These are phyloP conservation scores for Oscheius onirici DNA, from an alignment of 2,888 invertebrate genomes.

Conservation along the genomic window DNA sequence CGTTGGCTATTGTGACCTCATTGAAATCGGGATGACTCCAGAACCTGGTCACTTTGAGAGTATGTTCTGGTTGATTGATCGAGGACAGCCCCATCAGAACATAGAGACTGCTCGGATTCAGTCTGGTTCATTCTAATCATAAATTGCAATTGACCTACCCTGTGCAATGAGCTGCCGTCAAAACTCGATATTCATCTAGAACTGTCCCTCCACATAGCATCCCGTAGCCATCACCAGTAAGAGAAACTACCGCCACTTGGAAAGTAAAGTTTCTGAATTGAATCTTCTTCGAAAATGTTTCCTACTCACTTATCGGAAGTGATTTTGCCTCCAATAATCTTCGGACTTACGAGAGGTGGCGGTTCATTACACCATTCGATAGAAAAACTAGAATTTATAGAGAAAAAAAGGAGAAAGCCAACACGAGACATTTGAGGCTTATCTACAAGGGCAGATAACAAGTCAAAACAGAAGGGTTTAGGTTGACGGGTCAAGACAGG, in stretches of 20 bases:
- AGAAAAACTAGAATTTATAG: no score
- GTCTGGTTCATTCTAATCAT: not conserved
- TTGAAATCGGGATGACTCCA: constrained; percentile 45
- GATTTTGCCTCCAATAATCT: constrained; percentile 19
- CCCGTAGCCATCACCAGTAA: constrained; percentile 29
- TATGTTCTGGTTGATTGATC: not conserved
- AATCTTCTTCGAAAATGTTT: not conserved
- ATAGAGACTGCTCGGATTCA: not conserved
- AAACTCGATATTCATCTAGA: constrained; percentile 41
- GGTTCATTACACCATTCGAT: constrained; percentile 26
- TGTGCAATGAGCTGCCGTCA: constrained; percentile 56
- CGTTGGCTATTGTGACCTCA: constrained; percentile 41
- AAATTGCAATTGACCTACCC: not conserved
- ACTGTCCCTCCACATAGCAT: constrained; percentile 54
- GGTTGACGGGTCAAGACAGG: no score
- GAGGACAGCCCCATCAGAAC: constrained; percentile 19
- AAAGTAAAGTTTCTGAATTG: constrained; percentile 23
- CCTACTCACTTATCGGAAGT: not conserved
- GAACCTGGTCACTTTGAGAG: not conserved
- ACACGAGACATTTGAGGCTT: no score
- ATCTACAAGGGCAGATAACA: no score
- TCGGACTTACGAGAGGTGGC: constrained; percentile 4
- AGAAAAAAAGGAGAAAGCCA: no score
- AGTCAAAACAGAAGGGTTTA: no score
- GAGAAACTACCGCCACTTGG: constrained; percentile 33